Evolutionary conservation across 2,113 vertebrate species (phyloP).

Genomic region (Cebidichthys violaceus): DNA sequence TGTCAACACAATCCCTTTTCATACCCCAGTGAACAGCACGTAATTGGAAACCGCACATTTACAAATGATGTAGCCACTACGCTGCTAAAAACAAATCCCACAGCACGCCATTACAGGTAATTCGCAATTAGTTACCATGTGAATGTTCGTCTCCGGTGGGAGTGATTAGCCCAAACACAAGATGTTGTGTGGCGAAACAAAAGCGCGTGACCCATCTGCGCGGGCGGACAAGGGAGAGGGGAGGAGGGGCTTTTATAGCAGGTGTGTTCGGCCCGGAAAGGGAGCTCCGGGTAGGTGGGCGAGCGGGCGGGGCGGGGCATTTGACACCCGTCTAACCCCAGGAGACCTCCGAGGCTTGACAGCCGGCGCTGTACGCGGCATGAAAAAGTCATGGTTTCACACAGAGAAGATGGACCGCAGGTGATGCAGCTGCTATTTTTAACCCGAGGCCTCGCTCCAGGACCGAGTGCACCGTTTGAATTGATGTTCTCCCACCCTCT

Average conservation of each 20-base stretch:
- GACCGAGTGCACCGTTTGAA: constrained; percentile 25
- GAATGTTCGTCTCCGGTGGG: constrained; percentile 50
- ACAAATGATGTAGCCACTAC: constrained; percentile 40
- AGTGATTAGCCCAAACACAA: constrained; percentile 62
- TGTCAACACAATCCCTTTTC: constrained; percentile 27
- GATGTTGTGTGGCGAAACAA: constrained; percentile 48
- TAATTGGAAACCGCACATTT: constrained; percentile 60
- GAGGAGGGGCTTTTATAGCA: constrained; percentile 24
- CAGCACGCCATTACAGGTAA: constrained; percentile 64
- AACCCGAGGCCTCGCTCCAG: constrained; percentile 48
- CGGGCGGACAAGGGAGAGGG: background rate
- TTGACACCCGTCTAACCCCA: constrained; percentile 72
- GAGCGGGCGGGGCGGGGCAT: constrained; percentile 33
- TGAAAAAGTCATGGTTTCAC: constrained; percentile 58
- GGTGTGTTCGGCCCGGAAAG: constrained; percentile 50
- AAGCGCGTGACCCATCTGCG: constrained; percentile 56
- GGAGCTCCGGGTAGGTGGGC: constrained; percentile 30
- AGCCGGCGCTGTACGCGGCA: constrained; percentile 59
- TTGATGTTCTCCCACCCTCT: constrained; percentile 7
- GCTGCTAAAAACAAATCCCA: constrained; percentile 53
- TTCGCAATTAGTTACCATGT: constrained; percentile 63
- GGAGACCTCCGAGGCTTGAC: constrained; percentile 57
- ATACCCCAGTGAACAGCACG: constrained; percentile 28
- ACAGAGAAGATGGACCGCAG: constrained; percentile 69
- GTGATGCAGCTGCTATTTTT: constrained; percentile 71